Conservation (phyloP, 2,797 vertebrate genomes). For the Columba guinea region DNA sequence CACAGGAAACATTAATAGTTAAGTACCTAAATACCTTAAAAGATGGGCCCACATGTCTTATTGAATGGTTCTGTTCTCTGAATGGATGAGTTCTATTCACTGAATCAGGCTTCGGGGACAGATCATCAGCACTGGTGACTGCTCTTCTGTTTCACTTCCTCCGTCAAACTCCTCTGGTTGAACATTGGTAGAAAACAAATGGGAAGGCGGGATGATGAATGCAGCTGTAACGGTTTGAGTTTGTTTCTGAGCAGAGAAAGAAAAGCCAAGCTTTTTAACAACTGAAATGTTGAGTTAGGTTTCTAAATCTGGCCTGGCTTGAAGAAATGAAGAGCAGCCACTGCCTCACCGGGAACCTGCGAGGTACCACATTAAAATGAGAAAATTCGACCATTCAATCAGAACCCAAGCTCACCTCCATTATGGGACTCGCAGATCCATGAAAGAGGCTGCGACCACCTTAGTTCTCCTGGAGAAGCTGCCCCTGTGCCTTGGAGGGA, state of each 20-base stretch:
- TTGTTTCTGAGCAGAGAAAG: neutral
- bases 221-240: neutral
- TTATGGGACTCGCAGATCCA: neutral
- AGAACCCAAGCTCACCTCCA: neutral
- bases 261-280: neutral
- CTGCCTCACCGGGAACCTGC: neutral
- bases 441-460: neutral
- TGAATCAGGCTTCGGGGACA: slow-evolving; percentile 56
- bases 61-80: slow-evolving; percentile 52
- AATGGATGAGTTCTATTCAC: slow-evolving; percentile 61
- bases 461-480: neutral
- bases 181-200: slow-evolving; percentile 23
- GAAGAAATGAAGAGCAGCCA: neutral
- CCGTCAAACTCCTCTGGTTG: neutral
- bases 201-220: slow-evolving; percentile 20
- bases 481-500: accelerated
- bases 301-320: neutral
- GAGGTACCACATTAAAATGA: neutral
- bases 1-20: slow-evolving; percentile 40
- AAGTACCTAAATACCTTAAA: slow-evolving; percentile 59
- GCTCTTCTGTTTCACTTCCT: slow-evolving; percentile 59
- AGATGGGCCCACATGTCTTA: slow-evolving; percentile 18
- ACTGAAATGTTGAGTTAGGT: neutral
- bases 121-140: slow-evolving; percentile 60
- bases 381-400: neutral